These are phyloP conservation scores for Acleris cristana DNA, from an alignment of 2,888 invertebrate species.

Conservation along the genomic window DNA sequence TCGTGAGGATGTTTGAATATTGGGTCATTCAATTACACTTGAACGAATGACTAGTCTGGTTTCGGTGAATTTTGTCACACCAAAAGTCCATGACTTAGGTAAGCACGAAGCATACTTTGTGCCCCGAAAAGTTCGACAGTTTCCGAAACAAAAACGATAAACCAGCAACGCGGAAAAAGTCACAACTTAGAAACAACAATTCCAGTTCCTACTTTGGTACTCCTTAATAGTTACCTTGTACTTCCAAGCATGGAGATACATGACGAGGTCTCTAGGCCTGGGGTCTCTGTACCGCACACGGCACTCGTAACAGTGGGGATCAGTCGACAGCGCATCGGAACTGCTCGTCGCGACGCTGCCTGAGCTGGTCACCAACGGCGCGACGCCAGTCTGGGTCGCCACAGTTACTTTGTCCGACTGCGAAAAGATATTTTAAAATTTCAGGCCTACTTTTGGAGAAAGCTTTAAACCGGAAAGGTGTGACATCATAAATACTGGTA, in stretches of 20 bases:
- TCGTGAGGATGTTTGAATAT: too few species aligned
- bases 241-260: slow-evolving; percentile 98
- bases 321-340: slow-evolving; percentile 86
- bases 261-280: slow-evolving; percentile 94
- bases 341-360: slow-evolving; percentile 42
- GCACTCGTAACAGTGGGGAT: slow-evolving; percentile 96
- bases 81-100: too few species aligned
- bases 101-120: too few species aligned
- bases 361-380: slow-evolving; percentile 82
- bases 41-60: too few species aligned
- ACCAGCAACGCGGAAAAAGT: too few species aligned
- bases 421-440: slow-evolving; percentile 9
- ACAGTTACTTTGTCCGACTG: slow-evolving; percentile 88
- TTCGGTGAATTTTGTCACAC: too few species aligned
- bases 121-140: too few species aligned
- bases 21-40: too few species aligned
- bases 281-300: slow-evolving; percentile 96
- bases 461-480: background rate
- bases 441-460: background rate
- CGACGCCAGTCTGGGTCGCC: slow-evolving; percentile 93
- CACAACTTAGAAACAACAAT: too few species aligned
- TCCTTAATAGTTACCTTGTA: slow-evolving; percentile 86
- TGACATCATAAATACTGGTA: too few species aligned
- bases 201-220: too few species aligned
- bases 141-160: too few species aligned